phyloP scores from a whole-genome alignment of 2,888 invertebrate genomes.

The Drosophila planitibia region DNA sequence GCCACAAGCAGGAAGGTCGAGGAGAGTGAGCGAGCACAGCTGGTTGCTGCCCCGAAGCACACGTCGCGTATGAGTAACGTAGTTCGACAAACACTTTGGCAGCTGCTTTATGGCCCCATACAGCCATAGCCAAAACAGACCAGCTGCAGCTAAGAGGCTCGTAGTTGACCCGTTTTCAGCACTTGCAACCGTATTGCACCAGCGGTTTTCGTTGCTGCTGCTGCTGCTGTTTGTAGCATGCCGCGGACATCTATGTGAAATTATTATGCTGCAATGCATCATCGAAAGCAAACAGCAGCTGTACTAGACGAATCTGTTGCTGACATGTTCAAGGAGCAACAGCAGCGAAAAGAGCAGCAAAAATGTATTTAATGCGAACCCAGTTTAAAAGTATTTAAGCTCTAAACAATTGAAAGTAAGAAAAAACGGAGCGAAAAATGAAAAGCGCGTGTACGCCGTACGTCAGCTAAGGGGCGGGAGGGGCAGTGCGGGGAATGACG shows the following conservation, averaged over 20 bases:
- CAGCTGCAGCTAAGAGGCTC: slow-evolving; percentile 17
- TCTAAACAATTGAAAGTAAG: slow-evolving; percentile 69
- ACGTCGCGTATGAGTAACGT: slow-evolving; percentile 65
- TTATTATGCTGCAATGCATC: slow-evolving; percentile 78
- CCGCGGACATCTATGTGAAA: slow-evolving; percentile 74
- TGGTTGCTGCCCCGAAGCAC: slow-evolving; percentile 20
- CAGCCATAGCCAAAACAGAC: neutral
- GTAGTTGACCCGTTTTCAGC: slow-evolving; percentile 40
- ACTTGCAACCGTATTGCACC: slow-evolving; percentile 18
- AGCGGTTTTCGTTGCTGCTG: slow-evolving; percentile 8
- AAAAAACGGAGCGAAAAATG: slow-evolving; percentile 26
- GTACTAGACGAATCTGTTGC: slow-evolving; percentile 48
- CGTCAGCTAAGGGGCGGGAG: neutral
- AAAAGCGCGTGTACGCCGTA: slow-evolving; percentile 6
- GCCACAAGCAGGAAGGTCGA: neutral
- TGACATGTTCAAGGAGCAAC: slow-evolving; percentile 57
- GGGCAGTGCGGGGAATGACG: slow-evolving; percentile 37
- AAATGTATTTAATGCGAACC: slow-evolving; percentile 57
- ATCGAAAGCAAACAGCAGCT: slow-evolving; percentile 55
- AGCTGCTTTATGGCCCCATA: slow-evolving; percentile 13
- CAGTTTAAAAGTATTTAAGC: slow-evolving; percentile 62
- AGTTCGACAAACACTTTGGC: slow-evolving; percentile 34
- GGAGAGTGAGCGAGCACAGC: neutral
- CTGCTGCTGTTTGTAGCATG: slow-evolving; percentile 54
- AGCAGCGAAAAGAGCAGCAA: slow-evolving; percentile 24